phyloP scores from a whole-genome alignment of 2,888 invertebrate species.

The Tenthredo livida region DNA sequence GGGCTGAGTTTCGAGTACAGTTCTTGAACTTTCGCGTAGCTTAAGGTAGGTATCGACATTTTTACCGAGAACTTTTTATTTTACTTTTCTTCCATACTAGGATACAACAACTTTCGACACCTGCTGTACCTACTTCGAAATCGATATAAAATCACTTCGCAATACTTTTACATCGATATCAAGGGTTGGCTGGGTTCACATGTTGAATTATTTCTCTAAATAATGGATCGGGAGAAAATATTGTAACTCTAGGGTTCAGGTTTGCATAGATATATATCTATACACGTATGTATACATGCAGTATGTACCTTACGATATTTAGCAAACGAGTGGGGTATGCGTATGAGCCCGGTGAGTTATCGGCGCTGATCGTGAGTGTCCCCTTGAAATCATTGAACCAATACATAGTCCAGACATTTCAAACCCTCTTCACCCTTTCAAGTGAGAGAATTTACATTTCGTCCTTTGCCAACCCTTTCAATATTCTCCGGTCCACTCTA shows the following conservation, averaged over 20 bases:
- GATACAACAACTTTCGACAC: slow-evolving; percentile 10
- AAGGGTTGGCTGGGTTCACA: not conserved
- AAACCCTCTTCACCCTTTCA: slow-evolving; percentile 17
- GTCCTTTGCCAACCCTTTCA: slow-evolving; percentile 26
- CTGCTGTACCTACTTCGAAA: not conserved
- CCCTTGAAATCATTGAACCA: slow-evolving; percentile 17
- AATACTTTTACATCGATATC: not conserved
- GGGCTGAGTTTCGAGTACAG: not conserved
- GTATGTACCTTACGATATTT: not conserved
- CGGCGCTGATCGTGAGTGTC: slow-evolving; percentile 3
- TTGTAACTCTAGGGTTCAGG: not conserved
- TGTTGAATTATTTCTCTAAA: not conserved
- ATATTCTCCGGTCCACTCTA: slow-evolving; percentile 11
- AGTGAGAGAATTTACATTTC: slow-evolving; percentile 29
- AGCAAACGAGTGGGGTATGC: not conserved
- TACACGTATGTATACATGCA: not conserved
- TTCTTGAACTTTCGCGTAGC: not conserved
- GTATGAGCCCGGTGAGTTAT: slow-evolving; percentile 3
- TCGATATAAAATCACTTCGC: slow-evolving; percentile 22
- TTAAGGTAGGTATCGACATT: not conserved
- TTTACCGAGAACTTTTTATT: not conserved
- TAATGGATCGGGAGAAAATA: not conserved
- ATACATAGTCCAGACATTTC: slow-evolving; percentile 22
- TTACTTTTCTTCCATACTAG: not conserved
- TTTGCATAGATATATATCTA: not conserved